phyloP scores from a whole-genome alignment of 2,797 vertebrate genomes.

The Mallotus villosus region DNA sequence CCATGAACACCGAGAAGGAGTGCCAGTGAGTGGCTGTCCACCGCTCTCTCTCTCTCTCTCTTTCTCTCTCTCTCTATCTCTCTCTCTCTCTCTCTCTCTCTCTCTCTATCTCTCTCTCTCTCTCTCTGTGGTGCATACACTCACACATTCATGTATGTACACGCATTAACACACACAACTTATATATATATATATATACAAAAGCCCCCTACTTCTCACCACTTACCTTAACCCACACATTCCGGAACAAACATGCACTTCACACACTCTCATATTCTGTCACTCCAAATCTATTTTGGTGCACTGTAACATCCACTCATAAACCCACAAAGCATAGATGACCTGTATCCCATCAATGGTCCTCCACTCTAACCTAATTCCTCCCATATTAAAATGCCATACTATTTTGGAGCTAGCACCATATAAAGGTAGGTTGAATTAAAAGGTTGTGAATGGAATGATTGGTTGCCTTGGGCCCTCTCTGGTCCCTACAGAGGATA shows the following conservation, averaged over 20 bases:
- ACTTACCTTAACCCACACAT: neutral
- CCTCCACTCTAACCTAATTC: neutral
- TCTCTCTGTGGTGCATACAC: neutral
- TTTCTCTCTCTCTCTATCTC: too few species aligned
- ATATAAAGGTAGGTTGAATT: neutral
- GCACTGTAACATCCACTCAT: neutral
- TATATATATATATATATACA: too few species aligned
- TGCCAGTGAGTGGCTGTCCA: slow-evolving; percentile 86
- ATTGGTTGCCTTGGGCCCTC: neutral
- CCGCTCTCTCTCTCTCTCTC: neutral
- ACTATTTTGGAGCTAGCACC: neutral
- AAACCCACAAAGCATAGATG: neutral
- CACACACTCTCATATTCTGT: neutral
- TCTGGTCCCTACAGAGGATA: slow-evolving; percentile 82
- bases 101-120: neutral
- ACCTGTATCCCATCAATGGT: neutral
- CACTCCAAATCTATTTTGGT: neutral
- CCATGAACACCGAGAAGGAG: slow-evolving; percentile 94
- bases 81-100: neutral
- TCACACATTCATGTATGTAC: neutral
- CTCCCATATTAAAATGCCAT: neutral
- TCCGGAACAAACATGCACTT: neutral
- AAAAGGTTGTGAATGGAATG: slow-evolving; percentile 14
- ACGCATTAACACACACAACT: neutral
- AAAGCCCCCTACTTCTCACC: neutral